Conservation (phyloP, 1,140 invertebrate genomes). For the Mactra quadrangularis region DNA sequence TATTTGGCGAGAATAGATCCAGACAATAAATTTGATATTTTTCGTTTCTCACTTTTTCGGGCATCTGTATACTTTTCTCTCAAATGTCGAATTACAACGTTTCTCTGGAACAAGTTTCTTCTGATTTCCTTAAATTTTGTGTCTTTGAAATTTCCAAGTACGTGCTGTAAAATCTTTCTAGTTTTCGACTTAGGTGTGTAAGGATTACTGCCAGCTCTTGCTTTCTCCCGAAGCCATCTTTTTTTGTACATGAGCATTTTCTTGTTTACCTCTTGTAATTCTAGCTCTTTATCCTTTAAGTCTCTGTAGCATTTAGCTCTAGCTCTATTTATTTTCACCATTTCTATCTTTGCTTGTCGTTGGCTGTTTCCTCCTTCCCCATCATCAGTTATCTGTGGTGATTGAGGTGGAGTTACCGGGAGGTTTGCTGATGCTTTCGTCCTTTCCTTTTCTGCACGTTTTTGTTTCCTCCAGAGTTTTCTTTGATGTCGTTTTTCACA, state of each 20-base stretch:
- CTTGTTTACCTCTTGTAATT: not conserved
- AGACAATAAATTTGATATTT: too few species aligned
- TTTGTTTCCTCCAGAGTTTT: not conserved
- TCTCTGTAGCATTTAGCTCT: not conserved
- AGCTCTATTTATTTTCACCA: not conserved
- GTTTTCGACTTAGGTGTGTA: not conserved
- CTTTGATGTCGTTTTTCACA: not conserved
- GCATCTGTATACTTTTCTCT: too few species aligned
- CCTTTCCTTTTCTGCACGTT: not conserved
- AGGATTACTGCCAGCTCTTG: not conserved
- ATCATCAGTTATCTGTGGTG: not conserved
- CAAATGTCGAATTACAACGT: too few species aligned
- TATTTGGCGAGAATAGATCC: not conserved
- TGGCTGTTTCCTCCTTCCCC: not conserved
- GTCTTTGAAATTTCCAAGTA: not conserved
- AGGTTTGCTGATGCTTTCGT: not conserved
- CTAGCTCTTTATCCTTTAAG: not conserved
- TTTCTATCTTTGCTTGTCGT: not conserved
- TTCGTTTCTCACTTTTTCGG: too few species aligned
- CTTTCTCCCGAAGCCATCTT: slow-evolving; percentile 20
- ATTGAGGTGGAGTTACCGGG: not conserved
- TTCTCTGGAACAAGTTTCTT: not conserved
- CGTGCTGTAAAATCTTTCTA: not conserved
- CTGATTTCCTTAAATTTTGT: not conserved
- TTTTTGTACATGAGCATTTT: not conserved